These are phyloP conservation scores for Papilio polyxenes DNA, from an alignment of 1,140 invertebrate species.

Conservation along the genomic window DNA sequence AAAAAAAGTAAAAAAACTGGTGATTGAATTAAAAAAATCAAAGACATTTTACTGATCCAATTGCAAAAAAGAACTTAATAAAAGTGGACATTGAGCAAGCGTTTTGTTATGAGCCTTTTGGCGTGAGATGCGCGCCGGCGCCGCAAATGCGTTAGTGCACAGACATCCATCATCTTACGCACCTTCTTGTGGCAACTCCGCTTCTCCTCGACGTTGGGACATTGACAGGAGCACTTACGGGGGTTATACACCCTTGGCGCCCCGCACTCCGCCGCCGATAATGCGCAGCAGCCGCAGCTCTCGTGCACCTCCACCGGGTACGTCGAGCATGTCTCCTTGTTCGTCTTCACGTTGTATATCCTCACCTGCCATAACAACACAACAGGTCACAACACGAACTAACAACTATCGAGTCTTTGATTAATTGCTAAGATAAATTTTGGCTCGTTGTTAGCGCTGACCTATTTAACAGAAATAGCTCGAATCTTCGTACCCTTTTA, in stretches of 20 bases:
- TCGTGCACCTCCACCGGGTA: conserved; percentile 66
- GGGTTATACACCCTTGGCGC: conserved; percentile 65
- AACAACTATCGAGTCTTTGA: not conserved
- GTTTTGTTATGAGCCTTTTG: conserved; percentile 32
- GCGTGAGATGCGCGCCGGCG: conserved; percentile 58
- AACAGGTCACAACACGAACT: not conserved
- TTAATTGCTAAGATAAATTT: conserved; percentile 33
- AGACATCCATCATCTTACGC: conserved; percentile 78
- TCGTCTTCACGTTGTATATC: conserved; percentile 68
- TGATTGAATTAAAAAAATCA: not conserved
- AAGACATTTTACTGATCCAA: not conserved
- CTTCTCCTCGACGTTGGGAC: conserved; percentile 69
- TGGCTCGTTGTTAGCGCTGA: conserved; percentile 34
- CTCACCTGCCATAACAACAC: conserved; percentile 56
- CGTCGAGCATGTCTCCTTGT: conserved; percentile 66
- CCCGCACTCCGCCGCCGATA: conserved; percentile 52
- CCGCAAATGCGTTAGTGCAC: conserved; percentile 50
- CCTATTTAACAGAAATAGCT: conserved; percentile 35
- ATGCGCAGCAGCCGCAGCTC: conserved; percentile 63
- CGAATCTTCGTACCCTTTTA: conserved; percentile 10
- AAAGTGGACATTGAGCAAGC: conserved; percentile 32
- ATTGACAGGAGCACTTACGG: conserved; percentile 78
- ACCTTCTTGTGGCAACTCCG: conserved; percentile 71
- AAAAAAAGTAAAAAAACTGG: not conserved
- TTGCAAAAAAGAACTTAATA: not conserved